Evolutionary conservation across 92 coral and sea anemone species (phyloP), one percentile per base, ranked within the genome.

Genomic region (Metridium senile): DNA sequence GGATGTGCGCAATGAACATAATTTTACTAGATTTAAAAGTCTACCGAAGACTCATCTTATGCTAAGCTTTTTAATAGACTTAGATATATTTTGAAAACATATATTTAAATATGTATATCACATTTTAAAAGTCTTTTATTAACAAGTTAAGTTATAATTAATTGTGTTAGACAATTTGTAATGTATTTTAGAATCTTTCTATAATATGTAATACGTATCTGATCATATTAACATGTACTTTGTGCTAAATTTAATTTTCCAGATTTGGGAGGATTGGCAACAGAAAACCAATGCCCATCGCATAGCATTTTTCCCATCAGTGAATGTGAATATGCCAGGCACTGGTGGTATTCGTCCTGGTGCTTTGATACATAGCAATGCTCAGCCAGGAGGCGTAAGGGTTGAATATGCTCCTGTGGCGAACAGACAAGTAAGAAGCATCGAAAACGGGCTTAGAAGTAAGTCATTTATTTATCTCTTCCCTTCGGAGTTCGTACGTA

Each of bases 201-300:
- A n/a, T n/a, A n/a, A n/a, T n/a, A n/a, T n/a, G n/a, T n/a, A n/a
- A n/a, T n/a, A n/a, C n/a, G n/a, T n/a, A n/a, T n/a, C n/a, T n/a
- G n/a, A n/a, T n/a, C n/a, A 47, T 56, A 74, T 58, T 26, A 27
- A 59, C 58, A 4, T 23, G 32, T 43, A 86, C 83, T 11, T 90
- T 90, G 91, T 81, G 58, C 20, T 88, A 82, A 59, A 86, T 90
- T 90, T 91, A 90, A 77, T 79, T 28, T 11, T 57, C 22, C 34
- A 68, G 77, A 74, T 94, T 53, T 94, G 98, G 98, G 81, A 26
- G 33, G 94, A 94, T 57, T 94, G 98, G 98, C 98, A 94, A 56
- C 74, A 62, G 9, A 80, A 54, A 46, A 84, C 87, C 62, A 20
- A 33, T 13, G 71, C 34, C 17, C 85, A 87, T 57, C 49, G 58